A percentile compares a stretch with the other conserved stretches of the same genome.
Evolutionary conservation across 2,888 invertebrate genomes (phyloP).

Genomic region (Malthinus seriepunctatus): DNA sequence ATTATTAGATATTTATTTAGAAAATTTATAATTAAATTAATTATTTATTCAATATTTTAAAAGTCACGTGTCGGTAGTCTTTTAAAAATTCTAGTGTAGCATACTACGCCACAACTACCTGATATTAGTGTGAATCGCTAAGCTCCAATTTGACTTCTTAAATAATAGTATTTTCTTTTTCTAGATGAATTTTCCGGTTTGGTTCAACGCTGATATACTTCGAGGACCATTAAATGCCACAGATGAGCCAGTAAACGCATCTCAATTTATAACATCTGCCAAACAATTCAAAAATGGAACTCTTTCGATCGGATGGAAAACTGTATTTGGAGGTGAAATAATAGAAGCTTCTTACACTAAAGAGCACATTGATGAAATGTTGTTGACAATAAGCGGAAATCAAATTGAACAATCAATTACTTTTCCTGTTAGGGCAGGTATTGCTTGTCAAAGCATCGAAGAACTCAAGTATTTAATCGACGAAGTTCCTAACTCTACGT

Average conservation of each 20-base stretch:
- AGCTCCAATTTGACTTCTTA: too few relatives aligned
- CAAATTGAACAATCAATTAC: slow-evolving; percentile 71
- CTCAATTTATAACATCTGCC: slow-evolving; percentile 63
- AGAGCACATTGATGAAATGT: slow-evolving; percentile 71
- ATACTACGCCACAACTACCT: too few relatives aligned
- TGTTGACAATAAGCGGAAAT: slow-evolving; percentile 59
- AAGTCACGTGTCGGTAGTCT: too few relatives aligned
- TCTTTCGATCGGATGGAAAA: slow-evolving; percentile 87
- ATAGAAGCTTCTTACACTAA: slow-evolving; percentile 64
- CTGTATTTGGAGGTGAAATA: slow-evolving; percentile 61
- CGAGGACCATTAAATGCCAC: slow-evolving; percentile 70
- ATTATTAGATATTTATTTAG: too few relatives aligned
- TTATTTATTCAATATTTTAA: too few relatives aligned
- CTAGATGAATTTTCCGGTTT: slow-evolving; percentile 74
- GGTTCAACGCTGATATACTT: slow-evolving; percentile 88
- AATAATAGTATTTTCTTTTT: too few relatives aligned
- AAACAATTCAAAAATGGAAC: slow-evolving; percentile 65
- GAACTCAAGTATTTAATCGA: slow-evolving; percentile 65
- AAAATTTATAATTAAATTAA: too few relatives aligned
- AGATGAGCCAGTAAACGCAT: slow-evolving; percentile 65
- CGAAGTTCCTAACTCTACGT: slow-evolving; percentile 61
- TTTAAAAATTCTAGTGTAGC: too few relatives aligned
- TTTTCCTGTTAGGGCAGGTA: slow-evolving; percentile 75
- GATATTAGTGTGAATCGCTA: too few relatives aligned
- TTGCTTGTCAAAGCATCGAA: slow-evolving; percentile 68